phyloP scores from a whole-genome alignment of 2,797 vertebrate species.

The Sebastes kiyomatsui region DNA sequence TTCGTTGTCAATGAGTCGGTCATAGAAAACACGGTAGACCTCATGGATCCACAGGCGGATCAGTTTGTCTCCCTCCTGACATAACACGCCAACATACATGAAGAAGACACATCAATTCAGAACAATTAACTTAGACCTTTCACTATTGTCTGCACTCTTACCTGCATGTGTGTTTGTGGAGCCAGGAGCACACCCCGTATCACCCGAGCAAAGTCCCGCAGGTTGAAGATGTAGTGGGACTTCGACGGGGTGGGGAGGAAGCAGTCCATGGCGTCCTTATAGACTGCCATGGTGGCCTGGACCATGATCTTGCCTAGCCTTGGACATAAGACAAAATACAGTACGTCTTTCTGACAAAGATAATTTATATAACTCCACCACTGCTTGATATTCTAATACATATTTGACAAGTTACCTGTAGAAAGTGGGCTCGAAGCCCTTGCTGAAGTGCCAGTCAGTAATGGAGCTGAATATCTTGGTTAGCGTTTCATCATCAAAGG shows the following conservation, averaged over 20 bases:
- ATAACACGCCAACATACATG: slow-evolving; percentile 1
- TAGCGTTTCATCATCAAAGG: slow-evolving; percentile 91
- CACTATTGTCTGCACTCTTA: slow-evolving; percentile 54
- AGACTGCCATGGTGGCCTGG: slow-evolving; percentile 90
- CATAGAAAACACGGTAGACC: slow-evolving; percentile 93
- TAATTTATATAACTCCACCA: neutral
- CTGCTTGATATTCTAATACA: neutral
- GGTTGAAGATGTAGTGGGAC: slow-evolving; percentile 96
- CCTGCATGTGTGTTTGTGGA: slow-evolving; percentile 91
- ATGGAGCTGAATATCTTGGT: slow-evolving; percentile 92
- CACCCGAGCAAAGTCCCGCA: slow-evolving; percentile 93
- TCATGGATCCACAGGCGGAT: slow-evolving; percentile 96
- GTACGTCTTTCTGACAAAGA: neutral
- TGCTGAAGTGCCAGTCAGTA: slow-evolving; percentile 92
- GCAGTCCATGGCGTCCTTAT: slow-evolving; percentile 86
- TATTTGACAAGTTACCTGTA: slow-evolving; percentile 78
- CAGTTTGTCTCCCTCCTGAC: slow-evolving; percentile 90
- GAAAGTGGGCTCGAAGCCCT: slow-evolving; percentile 88
- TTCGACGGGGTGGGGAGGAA: slow-evolving; percentile 96
- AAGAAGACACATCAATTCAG: neutral
- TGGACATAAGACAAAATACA: neutral
- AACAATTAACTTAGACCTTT: neutral
- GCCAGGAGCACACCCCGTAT: slow-evolving; percentile 91
- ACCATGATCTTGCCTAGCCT: slow-evolving; percentile 91
- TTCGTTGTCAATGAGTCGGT: slow-evolving; percentile 87